Evolutionary conservation across 2,797 vertebrate genomes (phyloP), one percentile per base, ranked within the genome.

Genomic region (Gobionotothen gibberifrons): DNA sequence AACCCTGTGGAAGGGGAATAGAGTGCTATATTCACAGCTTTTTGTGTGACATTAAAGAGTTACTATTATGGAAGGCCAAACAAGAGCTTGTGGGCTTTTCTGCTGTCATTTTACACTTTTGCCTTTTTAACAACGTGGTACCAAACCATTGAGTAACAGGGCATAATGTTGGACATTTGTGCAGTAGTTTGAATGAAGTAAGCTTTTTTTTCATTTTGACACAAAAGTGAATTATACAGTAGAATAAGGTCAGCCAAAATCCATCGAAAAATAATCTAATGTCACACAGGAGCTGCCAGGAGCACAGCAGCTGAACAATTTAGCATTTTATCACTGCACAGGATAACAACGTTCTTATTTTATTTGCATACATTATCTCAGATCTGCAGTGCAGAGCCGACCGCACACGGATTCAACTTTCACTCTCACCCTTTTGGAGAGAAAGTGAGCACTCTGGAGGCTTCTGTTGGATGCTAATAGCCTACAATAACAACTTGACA

Each of bases 401-500:
- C 52, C 4, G 17, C 61, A 69, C 26, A 73, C n/a, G 17, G 44
- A 40, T 47, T 21, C 58, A 78, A 59, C 64, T 58, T 78, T 52
- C 57, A 44, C 47, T 58, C 63, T 82, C 72, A 7, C 16, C 17
- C 36, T 74, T 77, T 66, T 62, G 10, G 21, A 75, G 65, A 53
- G 60, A 67, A 76, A 75, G 65, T 62, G 26, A 72, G 62, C 62
- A 16, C 70, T 69, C 46, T 15, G 36, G 57, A 72, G 74, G 67
- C 56, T 60, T 56, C 73, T 70, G 53, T 69, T 39, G 72, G 70
- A 82, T 39, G 81, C 44, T 54, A 76, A 80, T 70, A 63, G 52
- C 57, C 71, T 52, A 70, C 57, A 70, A 65, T 66, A 75, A 74
- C 63, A 72, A 65, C 65, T 66, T 78, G 43, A 68, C 66, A 75